A percentile compares a stretch with the other conserved stretches of the same genome.
Conservation (phyloP, 1,140 invertebrate species). For the Brachionus plicatilis region DNA sequence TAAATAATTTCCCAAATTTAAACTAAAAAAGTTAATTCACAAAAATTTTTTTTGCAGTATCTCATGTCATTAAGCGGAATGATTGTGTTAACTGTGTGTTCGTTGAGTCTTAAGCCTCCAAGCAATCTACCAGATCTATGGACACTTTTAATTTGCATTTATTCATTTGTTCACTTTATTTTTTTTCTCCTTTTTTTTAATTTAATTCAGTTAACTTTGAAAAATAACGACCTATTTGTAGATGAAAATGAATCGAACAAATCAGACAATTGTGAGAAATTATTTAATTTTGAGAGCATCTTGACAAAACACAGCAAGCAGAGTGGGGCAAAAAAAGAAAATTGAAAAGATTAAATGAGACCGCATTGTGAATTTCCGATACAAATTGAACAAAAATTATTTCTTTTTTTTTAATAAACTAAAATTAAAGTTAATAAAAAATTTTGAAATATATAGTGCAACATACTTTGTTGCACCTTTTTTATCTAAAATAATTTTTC, state of each 20-base stretch:
- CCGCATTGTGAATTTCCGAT: neutral
- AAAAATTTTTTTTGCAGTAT: slow-evolving; percentile 52
- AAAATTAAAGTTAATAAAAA: too few relatives aligned
- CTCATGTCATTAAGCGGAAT: slow-evolving; percentile 63
- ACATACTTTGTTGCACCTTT: too few relatives aligned
- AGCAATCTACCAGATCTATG: slow-evolving; percentile 73
- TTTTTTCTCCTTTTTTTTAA: slow-evolving; percentile 77
- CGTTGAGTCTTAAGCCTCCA: slow-evolving; percentile 65
- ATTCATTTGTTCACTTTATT: slow-evolving; percentile 75
- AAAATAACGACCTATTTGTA: neutral
- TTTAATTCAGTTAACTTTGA: slow-evolving; percentile 62
- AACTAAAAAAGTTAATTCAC: neutral
- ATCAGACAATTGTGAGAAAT: too few relatives aligned
- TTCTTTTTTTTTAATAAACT: too few relatives aligned
- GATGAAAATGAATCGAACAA: neutral
- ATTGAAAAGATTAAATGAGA: neutral
- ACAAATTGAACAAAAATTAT: too few relatives aligned
- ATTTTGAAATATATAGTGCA: too few relatives aligned
- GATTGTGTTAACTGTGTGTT: slow-evolving; percentile 61
- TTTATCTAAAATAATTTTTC: too few relatives aligned
- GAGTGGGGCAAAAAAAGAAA: neutral
- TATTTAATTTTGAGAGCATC: neutral
- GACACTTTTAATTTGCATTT: slow-evolving; percentile 72
- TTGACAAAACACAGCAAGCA: neutral
- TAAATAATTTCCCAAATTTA: neutral